Conservation (phyloP, 2,888 invertebrate species). For the Anorthoa munda region DNA sequence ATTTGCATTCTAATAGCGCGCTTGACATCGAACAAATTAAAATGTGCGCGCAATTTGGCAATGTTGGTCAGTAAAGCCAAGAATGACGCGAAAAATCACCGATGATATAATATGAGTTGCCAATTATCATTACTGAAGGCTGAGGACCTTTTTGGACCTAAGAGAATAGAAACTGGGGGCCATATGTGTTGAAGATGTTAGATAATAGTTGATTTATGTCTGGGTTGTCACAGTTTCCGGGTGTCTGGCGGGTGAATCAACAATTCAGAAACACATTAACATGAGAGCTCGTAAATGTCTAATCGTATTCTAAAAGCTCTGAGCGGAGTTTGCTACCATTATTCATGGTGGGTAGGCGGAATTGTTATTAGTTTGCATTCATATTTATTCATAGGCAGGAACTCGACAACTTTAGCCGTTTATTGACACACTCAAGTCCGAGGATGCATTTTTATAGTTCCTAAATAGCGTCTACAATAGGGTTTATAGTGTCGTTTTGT, state of each 20-base stretch:
- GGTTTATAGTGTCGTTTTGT: not conserved
- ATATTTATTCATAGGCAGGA: slow-evolving; percentile 49
- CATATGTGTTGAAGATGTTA: slow-evolving; percentile 47
- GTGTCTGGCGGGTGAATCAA: slow-evolving; percentile 39
- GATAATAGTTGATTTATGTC: slow-evolving; percentile 51
- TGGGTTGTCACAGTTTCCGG: slow-evolving; percentile 34
- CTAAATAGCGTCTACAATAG: not conserved
- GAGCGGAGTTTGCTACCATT: slow-evolving; percentile 43
- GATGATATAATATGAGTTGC: slow-evolving; percentile 47
- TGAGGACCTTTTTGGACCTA: slow-evolving; percentile 30
- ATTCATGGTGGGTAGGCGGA: slow-evolving; percentile 47
- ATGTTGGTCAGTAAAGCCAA: slow-evolving; percentile 53
- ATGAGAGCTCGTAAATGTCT: slow-evolving; percentile 32
- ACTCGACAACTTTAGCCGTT: slow-evolving; percentile 16
- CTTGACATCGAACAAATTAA: slow-evolving; percentile 57
- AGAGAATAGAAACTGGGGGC: slow-evolving; percentile 45
- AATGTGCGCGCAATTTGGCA: slow-evolving; percentile 51
- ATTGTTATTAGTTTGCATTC: slow-evolving; percentile 51
- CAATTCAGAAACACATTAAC: slow-evolving; percentile 42
- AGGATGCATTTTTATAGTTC: slow-evolving; percentile 6
- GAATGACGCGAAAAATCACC: slow-evolving; percentile 38
- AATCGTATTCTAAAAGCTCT: slow-evolving; percentile 33
- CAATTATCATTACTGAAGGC: slow-evolving; percentile 47
- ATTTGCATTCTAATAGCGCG: slow-evolving; percentile 70
- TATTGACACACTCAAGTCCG: slow-evolving; percentile 21